Percentiles rank a stretch among this genome's conserved stretches.
These are phyloP conservation scores for Odontothrips loti DNA, from an alignment of 2,888 invertebrate genomes.

Conservation along the genomic window DNA sequence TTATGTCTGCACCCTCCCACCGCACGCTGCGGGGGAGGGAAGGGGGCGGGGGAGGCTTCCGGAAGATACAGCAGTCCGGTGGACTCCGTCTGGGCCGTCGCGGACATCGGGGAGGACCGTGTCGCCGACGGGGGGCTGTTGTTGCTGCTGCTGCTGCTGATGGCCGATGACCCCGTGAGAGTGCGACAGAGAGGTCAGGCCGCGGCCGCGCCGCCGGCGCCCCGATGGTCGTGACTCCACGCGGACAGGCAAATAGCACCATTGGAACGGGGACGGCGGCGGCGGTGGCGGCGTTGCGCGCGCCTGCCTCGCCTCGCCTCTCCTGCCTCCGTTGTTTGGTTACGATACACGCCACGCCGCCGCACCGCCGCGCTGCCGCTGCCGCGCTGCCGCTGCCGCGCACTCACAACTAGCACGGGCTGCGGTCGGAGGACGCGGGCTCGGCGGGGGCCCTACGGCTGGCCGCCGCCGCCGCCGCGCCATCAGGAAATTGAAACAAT, in stretches of 20 bases:
- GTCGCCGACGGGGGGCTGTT: too few species aligned
- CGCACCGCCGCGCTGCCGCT: neutral
- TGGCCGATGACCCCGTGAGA: too few species aligned
- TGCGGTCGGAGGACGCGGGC: constrained; percentile 9
- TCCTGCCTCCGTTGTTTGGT: too few species aligned
- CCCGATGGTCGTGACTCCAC: too few species aligned
- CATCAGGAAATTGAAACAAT: constrained; percentile 26
- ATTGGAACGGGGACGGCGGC: too few species aligned
- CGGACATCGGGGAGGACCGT: too few species aligned
- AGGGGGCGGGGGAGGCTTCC: neutral
- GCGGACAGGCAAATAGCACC: too few species aligned
- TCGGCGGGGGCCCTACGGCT: neutral
- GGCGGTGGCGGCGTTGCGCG: too few species aligned
- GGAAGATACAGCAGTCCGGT: neutral
- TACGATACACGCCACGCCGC: neutral
- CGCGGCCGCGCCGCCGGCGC: too few species aligned
- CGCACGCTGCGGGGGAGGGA: neutral
- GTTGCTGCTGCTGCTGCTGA: too few species aligned
- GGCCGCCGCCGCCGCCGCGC: constrained; percentile 3
- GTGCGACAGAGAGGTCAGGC: too few species aligned
- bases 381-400: neutral
- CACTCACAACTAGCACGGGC: constrained; percentile 3
- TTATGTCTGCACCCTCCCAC: neutral
- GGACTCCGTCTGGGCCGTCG: neutral
- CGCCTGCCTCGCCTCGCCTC: too few species aligned